A percentile compares a stretch with the other conserved stretches of the same genome.
Conservation (phyloP, 2,113 vertebrate genomes). For the Eretmochelys imbricata region DNA sequence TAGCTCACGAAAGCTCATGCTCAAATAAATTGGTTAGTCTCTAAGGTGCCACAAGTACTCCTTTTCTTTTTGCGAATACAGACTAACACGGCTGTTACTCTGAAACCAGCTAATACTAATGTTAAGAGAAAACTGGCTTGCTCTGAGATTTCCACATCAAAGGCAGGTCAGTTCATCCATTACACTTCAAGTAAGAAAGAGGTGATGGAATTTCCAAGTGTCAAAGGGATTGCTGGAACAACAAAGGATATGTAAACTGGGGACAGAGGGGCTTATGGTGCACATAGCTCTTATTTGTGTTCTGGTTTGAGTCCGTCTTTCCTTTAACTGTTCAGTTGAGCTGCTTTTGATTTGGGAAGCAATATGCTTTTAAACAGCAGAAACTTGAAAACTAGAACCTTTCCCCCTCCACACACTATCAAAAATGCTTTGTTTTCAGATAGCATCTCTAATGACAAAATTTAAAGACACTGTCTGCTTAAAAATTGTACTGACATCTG, state of each 20-base stretch:
- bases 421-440: background rate
- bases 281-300: background rate
- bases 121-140: background rate
- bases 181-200: background rate
- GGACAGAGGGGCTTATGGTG: background rate
- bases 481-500: background rate
- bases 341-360: background rate
- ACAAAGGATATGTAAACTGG: background rate
- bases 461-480: background rate
- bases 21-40: no score
- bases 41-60: no score
- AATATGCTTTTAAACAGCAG: background rate
- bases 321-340: background rate
- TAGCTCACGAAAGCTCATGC: no score
- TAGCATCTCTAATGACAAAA: background rate
- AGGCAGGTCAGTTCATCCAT: background rate
- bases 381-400: background rate
- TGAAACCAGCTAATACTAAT: background rate
- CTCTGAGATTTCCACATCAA: background rate
- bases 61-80: no score
- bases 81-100: no score
- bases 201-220: background rate
- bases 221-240: background rate
- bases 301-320: background rate
- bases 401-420: fast-evolving